Percentiles rank a stretch among this genome's conserved stretches.
phyloP scores from a whole-genome alignment of 2,888 invertebrate species.

The Ormyrus labotus region DNA sequence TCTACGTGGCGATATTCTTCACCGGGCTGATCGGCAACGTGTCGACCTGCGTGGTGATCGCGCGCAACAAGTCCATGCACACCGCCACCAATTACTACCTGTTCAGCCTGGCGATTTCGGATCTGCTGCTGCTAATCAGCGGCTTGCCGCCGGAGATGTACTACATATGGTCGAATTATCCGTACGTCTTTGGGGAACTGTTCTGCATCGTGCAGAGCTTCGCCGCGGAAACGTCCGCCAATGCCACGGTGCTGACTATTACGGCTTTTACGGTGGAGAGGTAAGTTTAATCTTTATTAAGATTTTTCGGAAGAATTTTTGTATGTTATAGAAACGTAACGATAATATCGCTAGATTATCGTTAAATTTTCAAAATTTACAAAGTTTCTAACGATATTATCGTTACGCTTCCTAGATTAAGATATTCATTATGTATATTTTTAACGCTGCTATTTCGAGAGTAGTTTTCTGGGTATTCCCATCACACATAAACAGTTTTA shows the following conservation, averaged over 20 bases:
- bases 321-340: background rate
- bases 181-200: constrained; percentile 86
- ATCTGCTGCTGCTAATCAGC: constrained; percentile 83
- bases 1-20: constrained; percentile 83
- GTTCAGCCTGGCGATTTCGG: constrained; percentile 87
- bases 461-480: no score
- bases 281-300: constrained; percentile 69
- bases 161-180: constrained; percentile 84
- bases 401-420: no score
- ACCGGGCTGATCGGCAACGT: constrained; percentile 87
- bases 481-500: no score
- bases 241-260: constrained; percentile 90
- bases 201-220: constrained; percentile 86
- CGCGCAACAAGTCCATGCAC: constrained; percentile 87
- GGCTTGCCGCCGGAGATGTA: constrained; percentile 90
- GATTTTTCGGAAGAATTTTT: background rate
- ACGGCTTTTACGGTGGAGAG: constrained; percentile 93
- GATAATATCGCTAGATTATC: no score
- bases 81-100: constrained; percentile 91
- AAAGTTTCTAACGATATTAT: no score
- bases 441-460: no score
- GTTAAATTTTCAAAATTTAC: no score
- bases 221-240: constrained; percentile 90
- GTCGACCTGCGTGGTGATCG: constrained; percentile 87
- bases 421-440: no score